Evolutionary conservation across 2,797 vertebrate species (phyloP), one percentile per base, ranked within the genome.

Genomic region (Hydrolagus colliei): DNA sequence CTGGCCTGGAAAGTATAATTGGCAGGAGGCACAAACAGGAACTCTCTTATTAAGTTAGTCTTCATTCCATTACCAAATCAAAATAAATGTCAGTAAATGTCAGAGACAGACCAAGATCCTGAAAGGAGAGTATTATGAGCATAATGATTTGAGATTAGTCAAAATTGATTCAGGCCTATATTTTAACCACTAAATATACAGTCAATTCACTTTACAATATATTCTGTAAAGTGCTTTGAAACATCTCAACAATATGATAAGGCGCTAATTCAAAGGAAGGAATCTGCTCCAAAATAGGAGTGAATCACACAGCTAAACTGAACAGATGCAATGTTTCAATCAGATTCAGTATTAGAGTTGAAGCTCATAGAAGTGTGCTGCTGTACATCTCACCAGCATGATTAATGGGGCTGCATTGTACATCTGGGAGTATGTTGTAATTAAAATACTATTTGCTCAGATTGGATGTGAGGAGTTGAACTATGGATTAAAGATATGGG

Each of bases 261-360:
- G 41, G 41, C 6, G 6, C 41, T 52, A 52, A 52, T 1, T 52
- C 41, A 52, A 52, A 6, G 41, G 3, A 52, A 52, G 41, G 41
- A 52, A 27, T 80, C 61, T 80, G 14, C 2, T 16, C 61, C 22
- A 80, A 63, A 14, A 80, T 67, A 67, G 4, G 52, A 75, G 41
- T 32, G 18, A 75, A 75, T 75, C 14, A 67, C 8, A 79, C 6
- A 80, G n/a, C 78, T 67, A 82, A 82, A 63, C 27, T 6, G 78
- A 82, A 62, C 78, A 82, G 78, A 82, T 82, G 78, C 35, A 35
- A 9, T 35, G 27, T 20, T 82, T 16, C 35, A 82, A 82, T 82
- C 78, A 82, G 78, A 3, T 82, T 82, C 78, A 82, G 63, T 16
- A 82, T 67, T 27, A 82, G 27, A 32, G 63, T 67, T 82, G 78